Evolutionary conservation across 2,113 vertebrate genomes (phyloP).

Genomic region (Sceloporus tristichus): DNA sequence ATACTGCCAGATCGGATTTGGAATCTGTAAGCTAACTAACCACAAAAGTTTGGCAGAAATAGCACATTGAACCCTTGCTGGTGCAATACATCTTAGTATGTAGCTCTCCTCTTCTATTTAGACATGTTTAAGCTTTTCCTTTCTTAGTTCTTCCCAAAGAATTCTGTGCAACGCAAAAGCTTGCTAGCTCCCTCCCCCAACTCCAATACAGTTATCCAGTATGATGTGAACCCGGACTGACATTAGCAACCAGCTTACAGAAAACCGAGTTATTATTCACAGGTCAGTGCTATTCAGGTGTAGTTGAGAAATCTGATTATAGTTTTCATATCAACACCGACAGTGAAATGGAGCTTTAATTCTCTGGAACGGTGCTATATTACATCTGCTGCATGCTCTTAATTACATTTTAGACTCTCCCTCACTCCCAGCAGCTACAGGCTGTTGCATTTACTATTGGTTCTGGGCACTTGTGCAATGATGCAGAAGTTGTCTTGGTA

Average conservation of each 20-base stretch:
- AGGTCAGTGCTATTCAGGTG: slow-evolving; percentile 20
- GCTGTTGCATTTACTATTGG: not conserved
- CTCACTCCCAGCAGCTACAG: slow-evolving; percentile 11
- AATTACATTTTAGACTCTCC: not conserved
- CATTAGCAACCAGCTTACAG: slow-evolving; percentile 5
- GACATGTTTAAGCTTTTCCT: not conserved
- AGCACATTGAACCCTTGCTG: not conserved
- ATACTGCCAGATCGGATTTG: not conserved
- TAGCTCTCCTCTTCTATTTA: not conserved
- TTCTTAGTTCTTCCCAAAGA: not conserved
- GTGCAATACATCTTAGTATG: not conserved
- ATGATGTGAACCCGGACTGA: not conserved
- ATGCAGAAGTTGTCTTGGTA: slow-evolving; percentile 30
- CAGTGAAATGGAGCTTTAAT: slow-evolving; percentile 42
- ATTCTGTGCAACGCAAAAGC: not conserved
- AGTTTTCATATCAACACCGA: slow-evolving; percentile 28
- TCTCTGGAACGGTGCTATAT: not conserved
- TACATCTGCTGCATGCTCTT: slow-evolving; percentile 4
- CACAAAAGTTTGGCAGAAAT: not conserved
- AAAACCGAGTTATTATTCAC: slow-evolving; percentile 14
- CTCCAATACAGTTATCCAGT: not conserved
- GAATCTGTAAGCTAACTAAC: not conserved
- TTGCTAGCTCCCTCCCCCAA: not conserved
- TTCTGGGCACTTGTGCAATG: slow-evolving; percentile 26
- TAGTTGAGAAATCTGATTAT: slow-evolving; percentile 21